phyloP scores from a whole-genome alignment of 2,888 invertebrate species.

The Corythucha ciliata region DNA sequence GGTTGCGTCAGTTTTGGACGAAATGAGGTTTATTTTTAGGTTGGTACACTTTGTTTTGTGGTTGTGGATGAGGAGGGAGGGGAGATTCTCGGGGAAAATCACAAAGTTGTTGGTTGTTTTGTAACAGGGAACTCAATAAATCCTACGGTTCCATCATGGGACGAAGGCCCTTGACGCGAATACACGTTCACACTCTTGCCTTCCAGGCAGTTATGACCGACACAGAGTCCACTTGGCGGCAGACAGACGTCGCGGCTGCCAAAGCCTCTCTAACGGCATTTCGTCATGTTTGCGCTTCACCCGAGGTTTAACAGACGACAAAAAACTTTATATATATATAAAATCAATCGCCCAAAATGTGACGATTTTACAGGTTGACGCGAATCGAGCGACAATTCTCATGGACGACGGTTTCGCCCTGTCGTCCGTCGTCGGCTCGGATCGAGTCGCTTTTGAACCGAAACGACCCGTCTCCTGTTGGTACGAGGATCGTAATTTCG shows the following conservation, averaged over 20 bases:
- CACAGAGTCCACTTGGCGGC: constrained; percentile 61
- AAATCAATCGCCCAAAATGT: not conserved
- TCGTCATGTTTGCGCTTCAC: constrained; percentile 67
- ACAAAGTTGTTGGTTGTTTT: not conserved
- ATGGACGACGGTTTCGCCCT: constrained; percentile 77
- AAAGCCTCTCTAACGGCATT: constrained; percentile 75
- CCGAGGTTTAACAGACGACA: constrained; percentile 43
- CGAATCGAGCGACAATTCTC: constrained; percentile 52
- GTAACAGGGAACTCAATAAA: constrained; percentile 22
- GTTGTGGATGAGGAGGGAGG: not conserved
- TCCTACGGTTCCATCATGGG: constrained; percentile 18
- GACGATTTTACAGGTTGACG: constrained; percentile 42
- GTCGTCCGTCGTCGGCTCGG: constrained; percentile 50
- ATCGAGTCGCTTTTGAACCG: constrained; percentile 52
- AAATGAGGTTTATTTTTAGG: constrained; percentile 62
- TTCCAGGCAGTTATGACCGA: constrained; percentile 72
- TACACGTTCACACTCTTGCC: constrained; percentile 80
- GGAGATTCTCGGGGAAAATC: not conserved
- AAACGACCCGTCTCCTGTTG: constrained; percentile 72
- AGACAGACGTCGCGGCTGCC: constrained; percentile 67
- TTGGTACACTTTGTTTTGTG: constrained; percentile 27
- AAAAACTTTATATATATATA: not conserved
- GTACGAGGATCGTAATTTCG: constrained; percentile 58
- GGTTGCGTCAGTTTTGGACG: constrained; percentile 68
- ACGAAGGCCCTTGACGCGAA: constrained; percentile 55